phyloP scores from a whole-genome alignment of 2,113 vertebrate species.

The Thunnus maccoyii region DNA sequence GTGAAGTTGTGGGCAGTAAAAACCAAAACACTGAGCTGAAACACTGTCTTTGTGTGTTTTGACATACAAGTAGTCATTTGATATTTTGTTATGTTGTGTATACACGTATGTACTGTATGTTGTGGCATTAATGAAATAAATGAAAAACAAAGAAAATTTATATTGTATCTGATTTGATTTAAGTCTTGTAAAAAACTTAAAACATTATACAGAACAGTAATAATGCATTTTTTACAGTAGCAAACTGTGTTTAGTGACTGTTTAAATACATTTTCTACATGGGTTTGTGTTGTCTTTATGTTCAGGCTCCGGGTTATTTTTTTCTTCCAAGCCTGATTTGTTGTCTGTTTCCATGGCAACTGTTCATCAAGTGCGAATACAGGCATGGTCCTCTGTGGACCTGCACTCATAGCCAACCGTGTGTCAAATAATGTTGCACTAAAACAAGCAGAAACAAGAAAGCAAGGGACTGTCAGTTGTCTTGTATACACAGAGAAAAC shows the following conservation, averaged over 20 bases:
- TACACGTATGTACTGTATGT: background rate
- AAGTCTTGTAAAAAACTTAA: background rate
- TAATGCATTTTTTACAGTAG: too few relatives aligned
- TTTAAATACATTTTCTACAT: too few relatives aligned
- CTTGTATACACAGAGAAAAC: background rate
- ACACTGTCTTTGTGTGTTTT: too few relatives aligned
- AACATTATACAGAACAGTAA: background rate
- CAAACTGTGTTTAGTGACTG: too few relatives aligned
- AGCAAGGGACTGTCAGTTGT: background rate
- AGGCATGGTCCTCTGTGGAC: background rate
- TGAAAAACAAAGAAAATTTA: too few relatives aligned
- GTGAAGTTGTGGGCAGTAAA: too few relatives aligned
- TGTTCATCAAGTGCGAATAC: background rate
- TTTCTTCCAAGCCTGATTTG: background rate
- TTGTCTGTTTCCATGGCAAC: slow-evolving; percentile 40
- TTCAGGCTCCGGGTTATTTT: background rate
- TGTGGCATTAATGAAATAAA: background rate
- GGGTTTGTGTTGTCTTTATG: background rate
- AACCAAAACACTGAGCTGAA: too few relatives aligned
- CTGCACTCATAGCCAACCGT: background rate
- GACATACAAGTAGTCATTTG: too few relatives aligned
- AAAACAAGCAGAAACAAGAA: slow-evolving; percentile 10
- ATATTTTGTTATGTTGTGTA: background rate
- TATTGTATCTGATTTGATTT: too few relatives aligned
- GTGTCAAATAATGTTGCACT: slow-evolving; percentile 6